Base-by-base conservation (phyloP, 2,888 invertebrate genomes). In the Mythimna loreyi region DNA sequence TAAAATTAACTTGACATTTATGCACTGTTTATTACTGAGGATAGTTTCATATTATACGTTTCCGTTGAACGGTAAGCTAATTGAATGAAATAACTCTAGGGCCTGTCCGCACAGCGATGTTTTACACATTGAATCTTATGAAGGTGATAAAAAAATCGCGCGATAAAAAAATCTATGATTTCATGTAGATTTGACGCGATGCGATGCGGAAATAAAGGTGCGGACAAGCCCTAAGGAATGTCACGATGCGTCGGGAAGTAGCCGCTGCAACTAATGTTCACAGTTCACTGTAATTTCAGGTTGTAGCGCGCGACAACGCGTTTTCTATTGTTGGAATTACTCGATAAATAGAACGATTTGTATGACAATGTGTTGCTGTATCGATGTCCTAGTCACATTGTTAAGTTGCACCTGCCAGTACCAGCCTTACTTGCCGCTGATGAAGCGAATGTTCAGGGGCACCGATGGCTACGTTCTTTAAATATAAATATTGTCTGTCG, bases 261-360 rank as follows among this genome's bases (percentile, higher is more conserved):
- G 0, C 25, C 7, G 30, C 28, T 23, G 8, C 28, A 23, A 16
- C 5, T 13, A n/a, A n/a, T 25, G 25, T 28, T 7, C n/a, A 19
- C 59, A n/a, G 36, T 49, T 49, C 23, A 11, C 21, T 53, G 19
- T 70, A 67, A 74, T 67, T 52, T 62, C 53, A 50, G 59, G 65
- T 49, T 58, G 52, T 36, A 36, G 36, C 36, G 19, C 8, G 9
- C 19, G 25, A 25, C 25, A 19, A 19, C 8, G 28, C 28, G 19
- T 25, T 52, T 30, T n/a, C 2, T n/a, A n/a, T n/a, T n/a, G n/a
- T n/a, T n/a, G n/a, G 21, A 47, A 21, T 47, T 47, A 9, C 11
- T 49, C 5, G 13, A 49, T n/a, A 21, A 25, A 50, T 25, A 25
- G 16, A 50, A 25, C 16, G 3, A 16, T 5, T 50, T 25, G 8